A percentile compares a stretch with the other conserved stretches of the same genome.
phyloP scores from a whole-genome alignment of 1,140 invertebrate genomes.

The Colletes latitarsis region DNA sequence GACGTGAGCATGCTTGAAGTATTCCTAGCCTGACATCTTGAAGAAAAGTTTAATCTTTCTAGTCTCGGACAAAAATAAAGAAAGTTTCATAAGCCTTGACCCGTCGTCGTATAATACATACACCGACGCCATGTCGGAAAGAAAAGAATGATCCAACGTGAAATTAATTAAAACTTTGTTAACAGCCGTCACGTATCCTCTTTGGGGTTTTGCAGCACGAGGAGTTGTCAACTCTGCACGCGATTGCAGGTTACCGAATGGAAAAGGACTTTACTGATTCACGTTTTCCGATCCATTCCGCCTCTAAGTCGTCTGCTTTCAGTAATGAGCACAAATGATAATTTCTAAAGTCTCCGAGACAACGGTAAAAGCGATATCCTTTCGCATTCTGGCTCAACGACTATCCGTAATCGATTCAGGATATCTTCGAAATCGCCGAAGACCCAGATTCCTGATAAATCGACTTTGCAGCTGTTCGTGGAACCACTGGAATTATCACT shows the following conservation, averaged over 20 bases:
- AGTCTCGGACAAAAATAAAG: constrained; percentile 15
- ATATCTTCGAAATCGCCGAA: background rate
- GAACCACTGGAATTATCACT: background rate
- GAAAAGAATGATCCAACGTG: constrained; percentile 4
- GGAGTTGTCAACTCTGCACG: constrained; percentile 6
- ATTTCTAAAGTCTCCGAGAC: constrained; percentile 30
- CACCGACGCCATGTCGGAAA: background rate
- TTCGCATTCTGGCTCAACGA: background rate
- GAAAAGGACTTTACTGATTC: constrained; percentile 5
- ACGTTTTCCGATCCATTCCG: constrained; percentile 7
- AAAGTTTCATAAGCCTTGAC: constrained; percentile 50
- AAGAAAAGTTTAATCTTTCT: constrained; percentile 27
- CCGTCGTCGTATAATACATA: constrained; percentile 15
- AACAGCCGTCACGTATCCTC: constrained; percentile 24
- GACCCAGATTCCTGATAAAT: background rate
- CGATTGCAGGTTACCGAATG: constrained; percentile 12
- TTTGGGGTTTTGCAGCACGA: background rate
- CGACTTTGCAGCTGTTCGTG: background rate
- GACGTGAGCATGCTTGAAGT: background rate
- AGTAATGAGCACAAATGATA: constrained; percentile 32
- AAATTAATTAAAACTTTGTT: constrained; percentile 64
- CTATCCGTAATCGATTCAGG: background rate
- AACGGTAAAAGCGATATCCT: constrained; percentile 10
- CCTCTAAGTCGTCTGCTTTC: background rate
- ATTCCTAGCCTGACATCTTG: background rate